Base-by-base conservation (phyloP, 2,888 invertebrate species). In the Stenodera caucasica region DNA sequence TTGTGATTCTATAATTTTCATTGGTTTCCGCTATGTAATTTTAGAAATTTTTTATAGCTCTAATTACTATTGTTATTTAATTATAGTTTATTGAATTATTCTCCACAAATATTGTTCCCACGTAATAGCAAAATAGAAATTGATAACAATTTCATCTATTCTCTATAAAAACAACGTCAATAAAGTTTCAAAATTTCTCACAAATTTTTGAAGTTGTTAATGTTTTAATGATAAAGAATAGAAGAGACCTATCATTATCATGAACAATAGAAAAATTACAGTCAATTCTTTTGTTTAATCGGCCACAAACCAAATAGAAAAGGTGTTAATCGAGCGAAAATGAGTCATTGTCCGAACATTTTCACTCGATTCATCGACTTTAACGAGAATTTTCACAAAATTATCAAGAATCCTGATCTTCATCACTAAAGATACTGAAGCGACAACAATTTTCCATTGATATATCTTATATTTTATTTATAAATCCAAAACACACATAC, bases 241-340 rank as follows among this genome's bases (percentile, higher is more conserved):
- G 2, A 11, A 21, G 15, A 18, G 21, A 12, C 8, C n/a, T n/a
- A n/a, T n/a, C n/a, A n/a, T 26, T 6, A 26, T 26, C 11, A 18
- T 21, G 45, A 45, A 45, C 45, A 45, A 45, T 45, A 12, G 21
- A 11, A 21, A 14, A 37, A 37, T 1, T 45, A 45, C 45, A 45
- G 45, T 45, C 23, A 45, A 45, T 9, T 45, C n/a, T 23, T 45
- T 45, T 45, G 45, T 45, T 45, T 12, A 21, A 45, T 45, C 21
- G 45, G 45, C 21, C 21, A 45, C 18, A 45, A 21, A 45, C 45
- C 45, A 12, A 2, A 5, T 11, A 14, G 40, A 11, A 45, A 45
- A 45, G 12, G 23, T 23, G 45, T 23, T 45, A 45, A 45, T 12
- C 18, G 23, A 45, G 2, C 2, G 45, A 45, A 45, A 45, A 21